A percentile compares a stretch with the other conserved stretches of the same genome.
Conservation (phyloP, 2,888 invertebrate genomes). For the Herminia tarsipennalis region DNA sequence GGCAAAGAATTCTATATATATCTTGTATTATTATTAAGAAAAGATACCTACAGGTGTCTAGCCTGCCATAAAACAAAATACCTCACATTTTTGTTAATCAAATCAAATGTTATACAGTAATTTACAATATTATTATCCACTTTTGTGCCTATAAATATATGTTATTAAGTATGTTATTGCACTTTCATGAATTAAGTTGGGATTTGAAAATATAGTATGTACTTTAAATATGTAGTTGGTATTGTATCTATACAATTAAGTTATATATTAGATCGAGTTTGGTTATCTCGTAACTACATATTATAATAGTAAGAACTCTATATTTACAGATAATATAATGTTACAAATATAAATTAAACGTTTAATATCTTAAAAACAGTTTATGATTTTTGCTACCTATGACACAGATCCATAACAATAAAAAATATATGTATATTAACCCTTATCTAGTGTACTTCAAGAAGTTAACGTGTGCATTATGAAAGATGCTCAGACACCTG, state of each 20-base stretch:
- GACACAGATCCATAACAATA: background rate
- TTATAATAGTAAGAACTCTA: conserved; percentile 80
- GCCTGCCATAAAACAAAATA: conserved; percentile 43
- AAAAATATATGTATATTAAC: too few relatives aligned
- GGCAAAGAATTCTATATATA: conserved; percentile 18
- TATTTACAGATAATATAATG: conserved; percentile 86
- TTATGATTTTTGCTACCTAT: conserved; percentile 3
- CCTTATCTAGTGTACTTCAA: background rate
- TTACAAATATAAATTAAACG: conserved; percentile 85
- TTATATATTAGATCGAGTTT: conserved; percentile 78
- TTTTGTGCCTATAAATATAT: conserved; percentile 79
- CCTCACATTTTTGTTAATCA: conserved; percentile 71
- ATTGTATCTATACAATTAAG: conserved; percentile 70
- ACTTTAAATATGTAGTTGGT: conserved; percentile 70
- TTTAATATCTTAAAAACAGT: conserved; percentile 66
- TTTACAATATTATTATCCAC: conserved; percentile 74
- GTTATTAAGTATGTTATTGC: conserved; percentile 71
- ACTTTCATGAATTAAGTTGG: conserved; percentile 73
- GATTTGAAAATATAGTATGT: conserved; percentile 68
- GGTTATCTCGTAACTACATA: conserved; percentile 78
- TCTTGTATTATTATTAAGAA: too few relatives aligned
- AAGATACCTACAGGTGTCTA: conserved; percentile 17
- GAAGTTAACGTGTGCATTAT: too few relatives aligned
- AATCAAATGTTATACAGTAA: conserved; percentile 62
- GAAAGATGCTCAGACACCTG: too few relatives aligned